These are phyloP conservation scores for Saccopteryx bilineata DNA, from an alignment of 2,113 vertebrate species.

Conservation along the genomic window DNA sequence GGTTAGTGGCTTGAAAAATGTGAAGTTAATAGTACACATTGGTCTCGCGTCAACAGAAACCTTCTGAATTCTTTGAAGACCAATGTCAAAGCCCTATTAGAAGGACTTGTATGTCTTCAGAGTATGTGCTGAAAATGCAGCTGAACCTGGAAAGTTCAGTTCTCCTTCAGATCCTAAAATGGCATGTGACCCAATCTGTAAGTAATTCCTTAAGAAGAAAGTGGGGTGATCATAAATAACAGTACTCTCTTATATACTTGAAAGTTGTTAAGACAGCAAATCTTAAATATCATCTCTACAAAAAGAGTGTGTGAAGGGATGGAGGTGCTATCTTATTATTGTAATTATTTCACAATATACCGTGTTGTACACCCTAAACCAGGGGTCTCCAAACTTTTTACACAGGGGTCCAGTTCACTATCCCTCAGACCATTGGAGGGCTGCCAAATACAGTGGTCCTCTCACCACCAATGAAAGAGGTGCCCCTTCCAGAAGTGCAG, in stretches of 20 bases:
- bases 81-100: slow-evolving; percentile 93
- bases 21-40: slow-evolving; percentile 97
- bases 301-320: background rate
- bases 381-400: too few relatives aligned
- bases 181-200: slow-evolving; percentile 95
- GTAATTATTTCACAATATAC: background rate
- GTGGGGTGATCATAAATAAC: background rate
- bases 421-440: too few relatives aligned
- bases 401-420: too few relatives aligned
- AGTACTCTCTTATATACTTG: background rate
- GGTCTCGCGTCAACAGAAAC: slow-evolving; percentile 95
- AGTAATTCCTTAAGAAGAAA: slow-evolving; percentile 83
- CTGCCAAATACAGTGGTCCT: too few relatives aligned
- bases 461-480: too few relatives aligned
- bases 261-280: slow-evolving; percentile 16
- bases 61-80: slow-evolving; percentile 93
- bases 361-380: background rate
- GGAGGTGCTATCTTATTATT: background rate
- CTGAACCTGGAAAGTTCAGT: slow-evolving; percentile 97
- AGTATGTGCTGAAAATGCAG: slow-evolving; percentile 98
- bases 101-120: slow-evolving; percentile 98
- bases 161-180: slow-evolving; percentile 94
- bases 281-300: background rate
- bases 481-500: too few relatives aligned
- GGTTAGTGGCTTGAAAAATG: slow-evolving; percentile 99